Evolutionary conservation across 1,140 invertebrate genomes (phyloP).

Genomic region (Drosophila virilis): DNA sequence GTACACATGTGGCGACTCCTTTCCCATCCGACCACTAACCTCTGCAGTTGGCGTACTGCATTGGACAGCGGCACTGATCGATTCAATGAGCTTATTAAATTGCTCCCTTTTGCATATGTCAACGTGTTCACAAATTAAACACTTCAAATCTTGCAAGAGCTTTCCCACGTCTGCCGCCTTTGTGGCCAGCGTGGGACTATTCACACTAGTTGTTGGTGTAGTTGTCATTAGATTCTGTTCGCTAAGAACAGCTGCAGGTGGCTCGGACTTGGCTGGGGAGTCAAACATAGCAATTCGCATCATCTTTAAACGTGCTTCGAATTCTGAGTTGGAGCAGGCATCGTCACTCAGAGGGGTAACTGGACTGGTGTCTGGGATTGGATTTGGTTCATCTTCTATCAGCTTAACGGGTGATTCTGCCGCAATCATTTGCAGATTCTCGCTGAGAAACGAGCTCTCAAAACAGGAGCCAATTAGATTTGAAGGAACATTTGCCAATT

Average conservation of each 20-base stretch:
- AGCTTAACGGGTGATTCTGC: slow-evolving; percentile 64
- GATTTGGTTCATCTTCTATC: slow-evolving; percentile 50
- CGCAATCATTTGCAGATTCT: slow-evolving; percentile 61
- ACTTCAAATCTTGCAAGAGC: slow-evolving; percentile 35
- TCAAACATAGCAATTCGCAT: slow-evolving; percentile 54
- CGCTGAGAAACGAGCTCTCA: slow-evolving; percentile 38
- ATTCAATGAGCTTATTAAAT: slow-evolving; percentile 42
- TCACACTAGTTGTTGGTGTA: not conserved
- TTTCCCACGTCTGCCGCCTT: slow-evolving; percentile 1
- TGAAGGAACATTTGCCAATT: not conserved
- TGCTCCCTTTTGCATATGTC: slow-evolving; percentile 31
- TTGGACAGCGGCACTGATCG: slow-evolving; percentile 10
- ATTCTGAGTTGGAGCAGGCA: slow-evolving; percentile 34
- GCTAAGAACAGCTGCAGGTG: not conserved
- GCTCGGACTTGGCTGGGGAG: not conserved
- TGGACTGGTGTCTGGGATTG: not conserved
- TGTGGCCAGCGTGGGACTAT: not conserved
- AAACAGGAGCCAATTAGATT: slow-evolving; percentile 14
- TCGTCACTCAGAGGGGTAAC: slow-evolving; percentile 11
- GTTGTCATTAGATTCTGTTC: not conserved
- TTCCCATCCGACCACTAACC: not conserved
- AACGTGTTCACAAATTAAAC: slow-evolving; percentile 32
- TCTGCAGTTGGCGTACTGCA: not conserved
- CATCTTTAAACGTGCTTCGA: slow-evolving; percentile 59
- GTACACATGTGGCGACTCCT: slow-evolving; percentile 27